A percentile compares a stretch with the other conserved stretches of the same genome.
Conservation (phyloP, 2,888 invertebrate genomes). For the Oegoconia quadripuncta region DNA sequence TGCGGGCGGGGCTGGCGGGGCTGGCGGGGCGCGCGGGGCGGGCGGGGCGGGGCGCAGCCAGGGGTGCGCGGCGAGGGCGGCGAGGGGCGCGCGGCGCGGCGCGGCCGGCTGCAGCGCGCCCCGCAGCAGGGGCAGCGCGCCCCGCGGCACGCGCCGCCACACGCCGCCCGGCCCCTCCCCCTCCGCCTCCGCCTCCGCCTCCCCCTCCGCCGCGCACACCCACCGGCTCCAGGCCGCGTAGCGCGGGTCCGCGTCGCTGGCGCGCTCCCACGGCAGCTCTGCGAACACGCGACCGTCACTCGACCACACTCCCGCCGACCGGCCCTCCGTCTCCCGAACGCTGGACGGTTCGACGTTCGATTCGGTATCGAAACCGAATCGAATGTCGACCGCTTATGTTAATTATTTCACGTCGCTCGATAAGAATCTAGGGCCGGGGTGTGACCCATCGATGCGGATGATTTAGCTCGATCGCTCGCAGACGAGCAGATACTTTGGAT, state of each 20-base stretch:
- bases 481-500: too few relatives aligned
- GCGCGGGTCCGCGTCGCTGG: slow-evolving; percentile 83
- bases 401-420: too few relatives aligned
- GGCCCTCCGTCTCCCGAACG: neutral
- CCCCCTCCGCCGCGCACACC: slow-evolving; percentile 39
- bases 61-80: too few relatives aligned
- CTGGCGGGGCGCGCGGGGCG: slow-evolving; percentile 9
- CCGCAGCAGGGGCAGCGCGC: slow-evolving; percentile 86
- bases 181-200: slow-evolving; percentile 53
- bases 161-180: slow-evolving; percentile 86
- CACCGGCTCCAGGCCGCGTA: slow-evolving; percentile 81
- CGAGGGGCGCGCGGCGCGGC: slow-evolving; percentile 82
- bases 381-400: too few relatives aligned
- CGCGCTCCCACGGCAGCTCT: slow-evolving; percentile 98
- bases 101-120: slow-evolving; percentile 84
- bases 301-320: neutral
- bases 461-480: too few relatives aligned
- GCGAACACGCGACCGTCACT: slow-evolving; percentile 17
- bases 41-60: slow-evolving; percentile 14
- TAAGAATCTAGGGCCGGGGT: too few relatives aligned
- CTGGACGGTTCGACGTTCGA: too few relatives aligned
- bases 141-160: slow-evolving; percentile 89
- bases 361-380: too few relatives aligned
- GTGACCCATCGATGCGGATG: too few relatives aligned
- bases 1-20: slow-evolving; percentile 6